A percentile compares a stretch with the other conserved stretches of the same genome.
phyloP scores from a whole-genome alignment of 1,140 invertebrate species.

The Acromyrmex charruanus region DNA sequence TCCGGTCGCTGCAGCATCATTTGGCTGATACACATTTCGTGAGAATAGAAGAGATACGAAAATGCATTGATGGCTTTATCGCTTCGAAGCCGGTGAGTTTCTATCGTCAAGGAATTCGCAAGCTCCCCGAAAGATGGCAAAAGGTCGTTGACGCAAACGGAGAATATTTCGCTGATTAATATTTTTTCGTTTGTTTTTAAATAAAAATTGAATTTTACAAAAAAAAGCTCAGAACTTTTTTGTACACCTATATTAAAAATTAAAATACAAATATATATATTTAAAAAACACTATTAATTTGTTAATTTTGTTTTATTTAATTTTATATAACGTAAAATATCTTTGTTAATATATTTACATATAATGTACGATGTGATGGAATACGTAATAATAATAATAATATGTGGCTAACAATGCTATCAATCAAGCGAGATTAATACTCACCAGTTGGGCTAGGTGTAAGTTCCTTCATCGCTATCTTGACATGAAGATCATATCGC shows the following conservation, averaged over 20 bases:
- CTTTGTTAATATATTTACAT: background rate
- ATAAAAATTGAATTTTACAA: too few species aligned
- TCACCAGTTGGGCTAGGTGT: conserved; percentile 93
- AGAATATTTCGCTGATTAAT: too few species aligned
- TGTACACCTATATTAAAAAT: conserved; percentile 7
- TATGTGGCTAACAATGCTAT: background rate
- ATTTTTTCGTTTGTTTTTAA: too few species aligned
- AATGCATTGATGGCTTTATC: too few species aligned
- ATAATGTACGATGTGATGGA: background rate
- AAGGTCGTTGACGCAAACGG: too few species aligned
- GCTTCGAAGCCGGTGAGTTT: too few species aligned
- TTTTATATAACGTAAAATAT: background rate
- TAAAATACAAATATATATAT: background rate
- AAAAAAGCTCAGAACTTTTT: too few species aligned
- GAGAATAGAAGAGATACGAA: too few species aligned
- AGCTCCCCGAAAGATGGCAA: too few species aligned
- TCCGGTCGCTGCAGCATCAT: too few species aligned
- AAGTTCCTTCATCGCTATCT: conserved; percentile 90
- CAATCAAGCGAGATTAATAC: conserved; percentile 73
- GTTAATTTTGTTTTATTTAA: background rate
- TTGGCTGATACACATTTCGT: too few species aligned
- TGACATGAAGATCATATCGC: conserved; percentile 90
- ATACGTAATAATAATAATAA: background rate
- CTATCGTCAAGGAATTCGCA: too few species aligned
- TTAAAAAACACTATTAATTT: background rate